These are phyloP conservation scores for Parazoanthus swiftii DNA, from an alignment of 92 coral and sea anemone species.

Conservation along the genomic window DNA sequence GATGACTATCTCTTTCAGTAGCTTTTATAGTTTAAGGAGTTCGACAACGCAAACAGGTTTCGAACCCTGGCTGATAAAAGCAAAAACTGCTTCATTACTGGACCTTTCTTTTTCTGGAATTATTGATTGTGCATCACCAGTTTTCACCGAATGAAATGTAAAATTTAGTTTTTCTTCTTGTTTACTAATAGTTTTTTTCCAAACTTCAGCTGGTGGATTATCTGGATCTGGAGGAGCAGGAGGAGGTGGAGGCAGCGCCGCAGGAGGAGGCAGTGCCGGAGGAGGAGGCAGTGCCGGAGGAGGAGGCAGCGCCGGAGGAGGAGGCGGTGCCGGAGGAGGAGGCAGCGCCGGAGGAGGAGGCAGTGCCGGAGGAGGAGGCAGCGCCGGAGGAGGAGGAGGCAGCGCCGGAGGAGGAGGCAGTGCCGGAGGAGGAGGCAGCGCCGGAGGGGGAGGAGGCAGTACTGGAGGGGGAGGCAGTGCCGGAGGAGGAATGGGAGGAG, in stretches of 20 bases:
- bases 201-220: slow-evolving; percentile 20
- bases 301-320: neutral
- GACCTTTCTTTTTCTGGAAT: no score
- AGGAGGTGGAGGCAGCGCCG: neutral
- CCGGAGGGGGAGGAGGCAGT: neutral
- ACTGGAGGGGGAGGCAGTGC: neutral
- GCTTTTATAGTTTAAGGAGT: neutral
- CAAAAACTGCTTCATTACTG: no score
- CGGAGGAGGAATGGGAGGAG: slow-evolving; percentile 7
- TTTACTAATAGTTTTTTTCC: neutral
- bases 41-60: no score
- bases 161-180: neutral
- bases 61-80: neutral
- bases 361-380: slow-evolving; percentile 8
- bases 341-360: slow-evolving; percentile 37
- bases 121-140: neutral
- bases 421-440: slow-evolving; percentile 31
- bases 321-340: slow-evolving; percentile 13
- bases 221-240: slow-evolving; percentile 32
- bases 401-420: slow-evolving; percentile 9
- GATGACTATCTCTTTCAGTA: no score
- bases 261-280: neutral
- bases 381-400: slow-evolving; percentile 21
- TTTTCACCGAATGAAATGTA: neutral
- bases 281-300: slow-evolving; percentile 2